Base-by-base conservation (phyloP, 2,113 vertebrate genomes). In the Arothron firmamentum region DNA sequence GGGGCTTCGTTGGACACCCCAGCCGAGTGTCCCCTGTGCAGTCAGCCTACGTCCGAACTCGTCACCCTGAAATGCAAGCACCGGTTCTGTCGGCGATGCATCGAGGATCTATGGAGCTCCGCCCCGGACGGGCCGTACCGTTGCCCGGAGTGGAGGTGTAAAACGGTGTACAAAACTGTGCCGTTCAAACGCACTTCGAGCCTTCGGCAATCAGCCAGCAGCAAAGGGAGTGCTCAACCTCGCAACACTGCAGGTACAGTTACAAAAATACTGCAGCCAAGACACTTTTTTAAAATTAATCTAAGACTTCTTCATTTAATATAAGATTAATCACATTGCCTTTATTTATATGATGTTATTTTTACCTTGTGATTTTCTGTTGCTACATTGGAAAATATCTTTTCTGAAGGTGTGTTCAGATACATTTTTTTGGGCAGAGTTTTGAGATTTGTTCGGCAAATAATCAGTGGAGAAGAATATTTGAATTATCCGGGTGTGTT, bases 31-130 rank as follows among this genome's bases (percentile, higher is more conserved):
- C 80, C 75, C 0, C 48, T 92, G 34, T 92, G 91, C 58, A n/a
- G 68, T 6, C 23, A 69, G 46, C 19, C 68, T 3, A 81, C 77
- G 4, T 21, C 15, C 19, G 61, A 85, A 0, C 79, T 74, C 2
- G 74, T 86, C 38, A 75, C 47, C 3, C 75, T 92, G 9, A 83
- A 59, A 6, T 92, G 90, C 15, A 64, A 79, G 2, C 91, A 92
- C 69, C n/a, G 67, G 0, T 92, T 90, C 80, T 92, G 91, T 55
- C 69, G 52, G 6, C 59, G 72, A 3, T 92, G 91, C 15, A 83
- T 91, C 21, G 78, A 76, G 8, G 91, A 91, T 60, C 31, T 91
- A 16, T 92, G 90, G 89, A 91, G 89, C 21, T 1, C 63, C 0
- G 15, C 49, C 1, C 76, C 70, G 0, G 31, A 21, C 19, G 91